Evolutionary conservation across 2,113 vertebrate genomes (phyloP).

Genomic region (Antigone vipio): DNA sequence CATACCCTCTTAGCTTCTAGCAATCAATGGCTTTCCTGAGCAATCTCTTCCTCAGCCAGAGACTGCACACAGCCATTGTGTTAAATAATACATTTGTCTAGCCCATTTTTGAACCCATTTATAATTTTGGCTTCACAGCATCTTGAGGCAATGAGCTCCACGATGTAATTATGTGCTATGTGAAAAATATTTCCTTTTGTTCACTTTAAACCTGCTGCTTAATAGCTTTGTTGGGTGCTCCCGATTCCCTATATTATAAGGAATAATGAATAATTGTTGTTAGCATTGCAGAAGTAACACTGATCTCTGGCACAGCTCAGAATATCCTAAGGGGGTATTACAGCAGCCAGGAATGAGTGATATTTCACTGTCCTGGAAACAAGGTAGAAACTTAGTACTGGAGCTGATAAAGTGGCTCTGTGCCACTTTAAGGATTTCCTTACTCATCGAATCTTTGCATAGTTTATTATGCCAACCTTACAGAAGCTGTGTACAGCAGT

Average conservation of each 20-base stretch:
- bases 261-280: slow-evolving; percentile 20
- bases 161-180: neutral
- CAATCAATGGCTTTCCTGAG: slow-evolving; percentile 12
- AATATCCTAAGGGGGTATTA: neutral
- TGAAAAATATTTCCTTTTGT: slow-evolving; percentile 52
- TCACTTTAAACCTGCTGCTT: slow-evolving; percentile 35
- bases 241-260: neutral
- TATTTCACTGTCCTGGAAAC: neutral
- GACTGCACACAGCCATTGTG: neutral
- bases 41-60: slow-evolving; percentile 25
- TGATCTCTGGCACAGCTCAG: neutral
- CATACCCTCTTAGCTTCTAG: neutral
- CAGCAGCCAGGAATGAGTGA: neutral
- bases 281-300: neutral
- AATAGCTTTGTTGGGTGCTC: slow-evolving; percentile 27
- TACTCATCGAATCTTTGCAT: neutral
- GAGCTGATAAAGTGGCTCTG: neutral
- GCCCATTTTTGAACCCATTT: slow-evolving; percentile 44
- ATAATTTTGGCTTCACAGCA: slow-evolving; percentile 34
- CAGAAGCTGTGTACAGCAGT: neutral
- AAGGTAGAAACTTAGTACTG: neutral
- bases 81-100: slow-evolving; percentile 43
- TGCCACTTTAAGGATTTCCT: neutral
- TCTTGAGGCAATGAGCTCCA: slow-evolving; percentile 35
- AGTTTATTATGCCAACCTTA: neutral